Conservation (phyloP, 2,113 vertebrate species). For the Myiozetetes cayanensis region DNA sequence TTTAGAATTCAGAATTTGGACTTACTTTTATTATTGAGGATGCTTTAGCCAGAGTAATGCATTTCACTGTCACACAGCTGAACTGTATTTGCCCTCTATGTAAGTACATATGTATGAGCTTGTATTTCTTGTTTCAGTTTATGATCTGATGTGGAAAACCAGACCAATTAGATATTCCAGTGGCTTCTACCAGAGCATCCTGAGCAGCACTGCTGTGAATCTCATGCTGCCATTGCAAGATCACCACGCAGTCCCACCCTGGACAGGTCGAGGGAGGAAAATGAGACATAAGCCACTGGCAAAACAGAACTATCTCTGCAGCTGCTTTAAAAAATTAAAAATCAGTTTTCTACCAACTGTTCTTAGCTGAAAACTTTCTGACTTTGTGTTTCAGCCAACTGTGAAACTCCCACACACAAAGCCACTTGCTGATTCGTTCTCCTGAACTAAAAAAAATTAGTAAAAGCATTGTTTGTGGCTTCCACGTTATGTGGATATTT, state of each 20-base stretch:
- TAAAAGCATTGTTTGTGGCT: not conserved
- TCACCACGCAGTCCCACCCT: not conserved
- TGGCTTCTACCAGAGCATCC: rapidly evolving
- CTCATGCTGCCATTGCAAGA: too few relatives aligned
- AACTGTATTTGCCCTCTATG: not conserved
- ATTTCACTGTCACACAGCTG: not conserved
- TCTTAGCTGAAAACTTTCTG: not conserved
- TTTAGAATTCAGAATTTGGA: not conserved
- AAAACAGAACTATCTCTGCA: not conserved
- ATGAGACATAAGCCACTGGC: not conserved
- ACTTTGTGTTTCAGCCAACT: not conserved
- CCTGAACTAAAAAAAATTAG: not conserved
- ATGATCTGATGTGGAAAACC: not conserved
- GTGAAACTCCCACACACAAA: not conserved
- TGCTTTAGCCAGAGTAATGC: not conserved
- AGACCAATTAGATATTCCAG: not conserved
- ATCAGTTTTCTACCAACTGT: not conserved
- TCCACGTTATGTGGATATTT: not conserved
- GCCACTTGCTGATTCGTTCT: not conserved
- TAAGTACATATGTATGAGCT: not conserved
- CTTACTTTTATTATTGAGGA: not conserved
- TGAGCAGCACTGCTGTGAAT: not conserved
- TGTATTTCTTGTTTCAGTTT: not conserved
- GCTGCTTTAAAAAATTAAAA: not conserved
- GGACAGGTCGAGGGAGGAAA: not conserved